These are phyloP conservation scores for Harpalus rufipes DNA, from an alignment of 2,888 invertebrate genomes.

Conservation along the genomic window DNA sequence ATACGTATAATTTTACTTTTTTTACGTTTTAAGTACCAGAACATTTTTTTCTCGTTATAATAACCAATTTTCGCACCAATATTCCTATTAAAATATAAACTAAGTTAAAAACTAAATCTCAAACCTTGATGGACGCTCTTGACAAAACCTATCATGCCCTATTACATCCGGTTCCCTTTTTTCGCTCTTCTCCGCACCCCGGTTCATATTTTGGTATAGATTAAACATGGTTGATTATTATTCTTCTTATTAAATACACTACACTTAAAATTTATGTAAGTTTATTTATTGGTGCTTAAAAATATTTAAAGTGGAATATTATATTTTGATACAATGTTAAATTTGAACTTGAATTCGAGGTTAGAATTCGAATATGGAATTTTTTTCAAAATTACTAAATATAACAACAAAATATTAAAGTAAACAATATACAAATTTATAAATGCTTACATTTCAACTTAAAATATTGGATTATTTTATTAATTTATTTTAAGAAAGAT, in stretches of 20 bases:
- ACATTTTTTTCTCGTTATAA: background rate
- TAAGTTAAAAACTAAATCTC: constrained; percentile 63
- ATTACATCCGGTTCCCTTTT: constrained; percentile 82
- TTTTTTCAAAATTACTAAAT: no score
- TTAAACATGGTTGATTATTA: constrained; percentile 83
- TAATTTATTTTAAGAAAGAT: background rate
- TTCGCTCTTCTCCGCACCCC: constrained; percentile 78
- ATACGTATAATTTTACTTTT: no score
- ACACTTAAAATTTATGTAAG: background rate
- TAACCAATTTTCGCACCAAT: constrained; percentile 12
- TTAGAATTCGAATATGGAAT: no score
- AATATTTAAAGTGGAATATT: background rate
- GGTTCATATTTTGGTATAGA: constrained; percentile 85
- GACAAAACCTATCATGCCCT: constrained; percentile 90
- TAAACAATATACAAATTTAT: no score
- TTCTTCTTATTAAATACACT: constrained; percentile 5
- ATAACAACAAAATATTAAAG: no score
- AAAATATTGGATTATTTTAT: no score
- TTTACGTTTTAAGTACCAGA: no score
- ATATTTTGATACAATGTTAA: background rate
- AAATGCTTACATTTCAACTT: no score
- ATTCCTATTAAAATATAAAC: background rate
- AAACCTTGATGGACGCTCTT: constrained; percentile 81
- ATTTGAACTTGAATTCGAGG: background rate
- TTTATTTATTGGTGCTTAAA: no score